Conservation (phyloP, 2,113 vertebrate species). For the Neopipo cinnamomea region DNA sequence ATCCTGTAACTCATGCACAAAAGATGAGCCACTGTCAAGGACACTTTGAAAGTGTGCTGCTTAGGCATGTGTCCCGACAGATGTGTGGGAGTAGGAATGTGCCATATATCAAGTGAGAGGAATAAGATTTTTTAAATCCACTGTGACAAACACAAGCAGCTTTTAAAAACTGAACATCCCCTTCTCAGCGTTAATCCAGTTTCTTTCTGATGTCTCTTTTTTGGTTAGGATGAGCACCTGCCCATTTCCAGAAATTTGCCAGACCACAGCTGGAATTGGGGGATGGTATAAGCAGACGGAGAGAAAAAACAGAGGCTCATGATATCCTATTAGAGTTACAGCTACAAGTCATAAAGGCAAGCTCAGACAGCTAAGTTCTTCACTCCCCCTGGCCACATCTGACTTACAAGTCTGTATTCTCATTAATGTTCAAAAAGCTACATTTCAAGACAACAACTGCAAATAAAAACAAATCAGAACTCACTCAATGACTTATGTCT, state of each 20-base stretch:
- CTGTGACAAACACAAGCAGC: background rate
- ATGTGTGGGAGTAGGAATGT: background rate
- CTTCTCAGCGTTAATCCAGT: background rate
- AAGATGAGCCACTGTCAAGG: slow-evolving; percentile 32
- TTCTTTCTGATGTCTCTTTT: slow-evolving; percentile 7
- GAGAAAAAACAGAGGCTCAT: background rate
- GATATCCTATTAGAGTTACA: background rate
- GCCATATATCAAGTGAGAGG: slow-evolving; percentile 7
- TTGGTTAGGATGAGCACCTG: background rate
- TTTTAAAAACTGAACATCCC: background rate
- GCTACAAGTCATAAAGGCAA: background rate
- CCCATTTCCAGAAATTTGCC: background rate
- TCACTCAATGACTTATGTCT: background rate
- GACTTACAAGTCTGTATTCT: background rate
- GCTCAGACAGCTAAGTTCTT: background rate
- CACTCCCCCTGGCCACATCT: background rate
- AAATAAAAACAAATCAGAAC: background rate
- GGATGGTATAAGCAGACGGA: background rate
- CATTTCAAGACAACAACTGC: background rate
- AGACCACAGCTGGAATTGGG: background rate
- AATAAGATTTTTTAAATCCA: slow-evolving; percentile 43
- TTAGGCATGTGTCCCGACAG: slow-evolving; percentile 24
- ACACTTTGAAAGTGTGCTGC: slow-evolving; percentile 34
- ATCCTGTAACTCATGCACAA: background rate
- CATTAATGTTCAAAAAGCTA: background rate